Base-by-base conservation (phyloP, 2,888 invertebrate species). In the Escarpia spicata region DNA sequence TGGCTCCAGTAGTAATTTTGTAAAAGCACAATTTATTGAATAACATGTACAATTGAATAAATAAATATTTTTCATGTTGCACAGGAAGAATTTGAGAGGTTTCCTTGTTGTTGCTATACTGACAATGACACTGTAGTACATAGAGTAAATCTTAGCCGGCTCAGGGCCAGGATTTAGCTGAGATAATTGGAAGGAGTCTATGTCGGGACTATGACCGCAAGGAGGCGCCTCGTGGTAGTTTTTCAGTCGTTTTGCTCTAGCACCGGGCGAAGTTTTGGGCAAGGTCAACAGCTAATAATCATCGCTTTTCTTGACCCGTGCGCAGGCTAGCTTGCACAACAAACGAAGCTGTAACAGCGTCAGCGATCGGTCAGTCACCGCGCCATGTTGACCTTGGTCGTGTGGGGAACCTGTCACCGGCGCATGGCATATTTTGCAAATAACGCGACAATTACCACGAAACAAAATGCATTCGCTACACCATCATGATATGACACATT, bases 301-400 rank as follows among this genome's bases (percentile, higher is more conserved):
- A 26, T 75, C 26, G 75, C 75, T 75, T 75, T 75, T 26, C 6
- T 0, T 26, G 26, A 26, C n/a, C 26, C 26, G n/a, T 3, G 75
- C 26, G n/a, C 19, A 75, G 26, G 19, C 2, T 75, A 75, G 75
- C 26, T 75, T 75, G 75, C 75, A 26, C n/a, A 75, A 75, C 75
- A 75, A 75, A n/a, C n/a, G 19, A 75, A 75, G 75, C n/a, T 26
- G 26, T 26, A 26, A 75, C 75, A 75, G 75, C 75, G 75, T 6
- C 75, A 15, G 75, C 19, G 75, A 75, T 75, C 75, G 75, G 75
- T 75, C 75, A 75, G 75, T 75, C 75, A n/a, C 75, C 19, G 75
- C 75, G 75, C 75, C 75, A 75, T 75, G 75, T 75, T 75, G 75
- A 75, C 75, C 75, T 75, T 75, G 75, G 75, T 75, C 75, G 75